Conservation (phyloP, 2,888 invertebrate genomes). For the Tetragonula carbonaria region DNA sequence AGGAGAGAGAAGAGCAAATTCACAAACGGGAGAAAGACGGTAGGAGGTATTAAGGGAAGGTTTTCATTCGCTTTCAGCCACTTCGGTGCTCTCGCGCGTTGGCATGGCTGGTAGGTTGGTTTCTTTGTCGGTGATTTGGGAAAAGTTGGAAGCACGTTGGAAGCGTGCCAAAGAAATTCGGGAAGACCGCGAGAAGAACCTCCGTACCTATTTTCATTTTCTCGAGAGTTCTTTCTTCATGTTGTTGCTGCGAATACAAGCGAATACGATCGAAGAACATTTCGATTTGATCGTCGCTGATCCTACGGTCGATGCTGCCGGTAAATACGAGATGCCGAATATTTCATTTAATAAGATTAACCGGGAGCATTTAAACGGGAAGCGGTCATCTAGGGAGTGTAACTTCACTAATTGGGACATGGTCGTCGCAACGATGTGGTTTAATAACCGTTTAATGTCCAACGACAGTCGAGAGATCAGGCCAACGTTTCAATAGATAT, state of each 20-base stretch:
- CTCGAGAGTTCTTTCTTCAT: not conserved
- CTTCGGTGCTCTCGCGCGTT: conserved; percentile 11
- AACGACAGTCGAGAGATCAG: not conserved
- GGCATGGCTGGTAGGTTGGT: not conserved
- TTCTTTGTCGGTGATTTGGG: conserved; percentile 10
- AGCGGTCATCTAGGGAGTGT: conserved; percentile 13
- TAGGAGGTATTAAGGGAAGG: conserved; percentile 1
- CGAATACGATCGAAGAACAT: not conserved
- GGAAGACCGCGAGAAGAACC: not conserved
- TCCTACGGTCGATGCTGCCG: not conserved
- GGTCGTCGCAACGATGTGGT: not conserved
- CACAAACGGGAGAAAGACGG: not conserved
- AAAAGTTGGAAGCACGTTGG: not conserved
- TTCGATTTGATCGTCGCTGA: not conserved
- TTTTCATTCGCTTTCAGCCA: not conserved
- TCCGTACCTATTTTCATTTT: too few relatives aligned
- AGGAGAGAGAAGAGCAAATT: not conserved
- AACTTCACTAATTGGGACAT: conserved; percentile 1
- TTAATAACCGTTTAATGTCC: not conserved
- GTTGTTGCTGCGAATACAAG: too few relatives aligned
- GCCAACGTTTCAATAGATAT: not conserved
- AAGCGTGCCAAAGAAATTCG: not conserved
- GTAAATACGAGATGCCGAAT: not conserved
- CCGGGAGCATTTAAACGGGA: conserved; percentile 18
- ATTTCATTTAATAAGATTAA: not conserved